Evolutionary conservation across 2,888 invertebrate genomes (phyloP), one percentile per base, ranked within the genome.

Genomic region (Caenorhabditis sp.): DNA sequence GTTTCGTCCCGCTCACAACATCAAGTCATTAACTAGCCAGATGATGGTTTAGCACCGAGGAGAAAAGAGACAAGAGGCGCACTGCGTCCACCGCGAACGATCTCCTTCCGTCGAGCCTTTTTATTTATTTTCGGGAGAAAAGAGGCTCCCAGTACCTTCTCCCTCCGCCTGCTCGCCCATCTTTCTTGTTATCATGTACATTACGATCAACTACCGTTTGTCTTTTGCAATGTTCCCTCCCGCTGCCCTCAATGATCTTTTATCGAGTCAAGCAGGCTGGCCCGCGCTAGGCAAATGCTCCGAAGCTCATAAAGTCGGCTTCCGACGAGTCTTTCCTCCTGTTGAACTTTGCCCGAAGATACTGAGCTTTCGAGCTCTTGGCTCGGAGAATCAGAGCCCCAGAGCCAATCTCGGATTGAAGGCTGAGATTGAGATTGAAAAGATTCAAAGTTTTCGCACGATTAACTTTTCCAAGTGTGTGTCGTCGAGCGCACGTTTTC

Each of bases 161-260:
- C 46, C 24, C 46, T 37, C 45, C 5, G 35, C 56, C 45, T 24
- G 30, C 41, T 17, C 30, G 13, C 37, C 11, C 48, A 11, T 43
- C 68, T 59, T 62, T 55, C 53, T 62, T 73, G 63, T 58, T 73
- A 59, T 73, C 63, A 63, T 73, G 58, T 70, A 59, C 68, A 58
- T 68, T 68, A 70, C 70, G 70, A 59, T 68, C 59, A 59, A 59
- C 70, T 70, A 70, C 58, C 53, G 56, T 70, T 58, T 59, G 53
- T 59, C 53, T 37, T n/a, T n/a, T 50, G 53, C 43, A 24, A 55
- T 48, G 55, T 59, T 52, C 53, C 6, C 59, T 39, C 41, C 55
- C 65, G 41, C 30, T 37, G 32, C 35, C 41, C 37, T 2, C 35
- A 41, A 41, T 59, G 52, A 59, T 59, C 65, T 73, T 73, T 65